phyloP scores from a whole-genome alignment of 2,888 invertebrate genomes.

The Perizoma affinitatum region DNA sequence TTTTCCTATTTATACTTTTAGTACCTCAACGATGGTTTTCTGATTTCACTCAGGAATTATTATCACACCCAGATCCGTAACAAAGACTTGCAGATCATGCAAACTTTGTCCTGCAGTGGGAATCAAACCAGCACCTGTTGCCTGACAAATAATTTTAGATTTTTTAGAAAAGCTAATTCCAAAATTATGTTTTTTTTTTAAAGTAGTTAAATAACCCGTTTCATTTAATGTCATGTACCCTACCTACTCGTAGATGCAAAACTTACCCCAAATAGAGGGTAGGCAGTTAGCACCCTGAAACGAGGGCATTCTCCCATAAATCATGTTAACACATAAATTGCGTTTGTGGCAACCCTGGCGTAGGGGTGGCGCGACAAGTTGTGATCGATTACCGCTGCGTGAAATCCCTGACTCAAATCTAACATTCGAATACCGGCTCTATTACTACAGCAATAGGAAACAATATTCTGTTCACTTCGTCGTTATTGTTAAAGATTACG shows the following conservation, averaged over 20 bases:
- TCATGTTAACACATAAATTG: slow-evolving; percentile 82
- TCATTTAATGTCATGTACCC: too few species aligned
- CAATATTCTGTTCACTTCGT: slow-evolving; percentile 1
- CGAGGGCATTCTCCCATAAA: slow-evolving; percentile 68
- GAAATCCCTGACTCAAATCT: slow-evolving; percentile 6
- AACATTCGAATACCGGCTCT: slow-evolving; percentile 17
- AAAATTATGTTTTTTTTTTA: too few species aligned
- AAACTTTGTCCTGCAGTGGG: too few species aligned
- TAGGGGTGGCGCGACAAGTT: slow-evolving; percentile 64
- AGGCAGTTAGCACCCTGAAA: slow-evolving; percentile 37
- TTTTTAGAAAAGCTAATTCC: too few species aligned
- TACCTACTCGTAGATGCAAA: neutral
- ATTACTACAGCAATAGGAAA: neutral
- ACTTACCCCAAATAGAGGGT: slow-evolving; percentile 18
- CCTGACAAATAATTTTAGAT: too few species aligned
- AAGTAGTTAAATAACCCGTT: too few species aligned
- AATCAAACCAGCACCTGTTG: too few species aligned
- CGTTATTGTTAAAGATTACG: neutral
- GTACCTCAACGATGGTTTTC: too few species aligned
- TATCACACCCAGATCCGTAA: too few species aligned
- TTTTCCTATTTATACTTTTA: neutral
- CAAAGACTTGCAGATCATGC: too few species aligned
- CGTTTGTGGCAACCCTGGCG: slow-evolving; percentile 63
- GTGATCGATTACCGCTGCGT: slow-evolving; percentile 60
- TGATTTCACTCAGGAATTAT: too few species aligned